Evolutionary conservation across 2,113 vertebrate genomes (phyloP).

Genomic region (Corynorhinus townsendii): DNA sequence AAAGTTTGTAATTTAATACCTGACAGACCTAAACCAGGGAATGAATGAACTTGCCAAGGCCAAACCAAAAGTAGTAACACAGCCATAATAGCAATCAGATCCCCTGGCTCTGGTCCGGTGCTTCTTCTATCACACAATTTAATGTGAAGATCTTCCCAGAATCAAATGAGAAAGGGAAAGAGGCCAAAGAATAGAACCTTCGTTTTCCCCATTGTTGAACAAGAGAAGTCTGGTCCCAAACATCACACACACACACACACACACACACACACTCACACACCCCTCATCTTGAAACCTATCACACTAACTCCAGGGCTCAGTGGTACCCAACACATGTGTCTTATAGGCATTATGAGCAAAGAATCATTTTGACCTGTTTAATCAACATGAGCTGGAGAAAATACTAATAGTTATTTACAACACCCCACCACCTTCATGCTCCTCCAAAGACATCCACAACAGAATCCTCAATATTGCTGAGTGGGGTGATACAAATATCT

Average conservation of each 20-base stretch:
- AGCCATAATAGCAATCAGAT: not conserved
- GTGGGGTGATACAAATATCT: not conserved
- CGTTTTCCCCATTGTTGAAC: not conserved
- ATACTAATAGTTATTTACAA: not conserved
- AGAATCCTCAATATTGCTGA: not conserved
- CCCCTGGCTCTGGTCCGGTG: not conserved
- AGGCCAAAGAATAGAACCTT: not conserved
- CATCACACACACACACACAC: not conserved
- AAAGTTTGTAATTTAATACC: constrained; percentile 3
- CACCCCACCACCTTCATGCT: not conserved
- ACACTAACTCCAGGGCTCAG: not conserved
- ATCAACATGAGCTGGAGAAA: not conserved
- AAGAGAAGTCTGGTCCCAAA: not conserved
- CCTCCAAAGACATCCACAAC: not conserved
- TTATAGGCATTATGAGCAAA: not conserved
- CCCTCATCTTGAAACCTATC: not conserved
- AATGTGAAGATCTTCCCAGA: not conserved
- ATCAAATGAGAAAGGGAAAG: constrained; percentile 25
- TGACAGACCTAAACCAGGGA: not conserved
- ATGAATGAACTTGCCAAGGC: not conserved
- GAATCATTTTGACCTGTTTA: not conserved
- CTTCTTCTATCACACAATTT: not conserved
- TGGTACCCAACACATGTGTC: not conserved
- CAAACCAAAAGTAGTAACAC: not conserved
- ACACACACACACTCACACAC: not conserved